Percentiles rank a stretch among this genome's conserved stretches.
Conservation (phyloP, 2,888 invertebrate genomes). For the Drosophila picticornis region DNA sequence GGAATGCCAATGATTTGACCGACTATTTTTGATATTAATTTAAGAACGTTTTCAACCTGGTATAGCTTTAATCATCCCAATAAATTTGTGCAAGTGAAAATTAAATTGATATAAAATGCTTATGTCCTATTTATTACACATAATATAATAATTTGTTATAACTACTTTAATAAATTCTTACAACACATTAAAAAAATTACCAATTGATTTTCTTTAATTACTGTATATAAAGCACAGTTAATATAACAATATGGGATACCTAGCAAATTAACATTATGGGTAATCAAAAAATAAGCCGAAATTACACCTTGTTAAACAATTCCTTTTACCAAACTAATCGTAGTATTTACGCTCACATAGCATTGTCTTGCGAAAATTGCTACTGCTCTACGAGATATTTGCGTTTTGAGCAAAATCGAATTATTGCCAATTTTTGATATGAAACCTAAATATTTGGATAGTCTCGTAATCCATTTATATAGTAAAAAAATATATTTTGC, state of each 20-base stretch:
- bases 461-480: constrained; percentile 61
- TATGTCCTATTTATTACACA: too few relatives aligned
- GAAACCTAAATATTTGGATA: constrained; percentile 44
- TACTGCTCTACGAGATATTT: not conserved
- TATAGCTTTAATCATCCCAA: not conserved
- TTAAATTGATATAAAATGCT: not conserved
- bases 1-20: too few relatives aligned
- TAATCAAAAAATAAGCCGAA: not conserved
- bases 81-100: constrained; percentile 4
- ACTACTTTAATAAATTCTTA: not conserved
- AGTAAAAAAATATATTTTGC: constrained; percentile 51
- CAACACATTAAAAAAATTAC: not conserved
- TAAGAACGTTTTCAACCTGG: not conserved
- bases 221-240: not conserved
- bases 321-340: constrained; percentile 21
- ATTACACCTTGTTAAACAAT: not conserved
- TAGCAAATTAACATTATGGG: not conserved
- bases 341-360: constrained; percentile 37
- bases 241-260: not conserved
- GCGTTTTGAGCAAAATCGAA: constrained; percentile 33
- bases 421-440: constrained; percentile 40
- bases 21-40: too few relatives aligned
- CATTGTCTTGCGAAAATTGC: not conserved
- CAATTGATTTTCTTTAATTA: not conserved
- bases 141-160: not conserved